Percentiles rank a stretch among this genome's conserved stretches.
Evolutionary conservation across 2,113 vertebrate species (phyloP).

Genomic region (Propithecus coquereli): DNA sequence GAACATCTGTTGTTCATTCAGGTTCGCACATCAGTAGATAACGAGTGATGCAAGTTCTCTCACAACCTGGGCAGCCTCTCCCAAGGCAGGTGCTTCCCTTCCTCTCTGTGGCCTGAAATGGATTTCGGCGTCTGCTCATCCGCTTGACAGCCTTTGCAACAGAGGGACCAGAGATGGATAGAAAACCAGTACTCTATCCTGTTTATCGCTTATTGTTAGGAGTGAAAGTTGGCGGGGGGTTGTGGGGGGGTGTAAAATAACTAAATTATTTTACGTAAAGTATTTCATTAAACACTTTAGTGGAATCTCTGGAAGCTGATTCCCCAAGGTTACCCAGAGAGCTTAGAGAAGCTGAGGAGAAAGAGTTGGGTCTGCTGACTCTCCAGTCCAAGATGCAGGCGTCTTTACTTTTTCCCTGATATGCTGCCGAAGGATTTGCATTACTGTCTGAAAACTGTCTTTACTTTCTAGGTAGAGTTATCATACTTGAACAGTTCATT

Average conservation of each 20-base stretch:
- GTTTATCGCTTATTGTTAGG: neutral
- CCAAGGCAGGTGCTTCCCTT: neutral
- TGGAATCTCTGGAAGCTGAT: neutral
- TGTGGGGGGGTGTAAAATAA: neutral
- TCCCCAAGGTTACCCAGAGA: neutral
- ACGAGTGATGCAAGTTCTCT: neutral
- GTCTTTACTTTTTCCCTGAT: neutral
- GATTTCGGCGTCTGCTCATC: neutral
- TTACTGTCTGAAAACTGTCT: neutral
- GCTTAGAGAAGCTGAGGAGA: neutral
- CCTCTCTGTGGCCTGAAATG: neutral
- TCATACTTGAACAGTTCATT: neutral
- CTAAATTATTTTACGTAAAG: neutral
- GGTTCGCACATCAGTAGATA: neutral
- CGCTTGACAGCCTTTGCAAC: neutral
- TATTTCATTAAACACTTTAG: neutral
- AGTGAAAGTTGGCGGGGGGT: neutral
- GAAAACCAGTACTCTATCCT: neutral
- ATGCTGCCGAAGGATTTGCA: neutral
- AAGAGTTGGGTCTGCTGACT: neutral
- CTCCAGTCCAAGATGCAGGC: neutral
- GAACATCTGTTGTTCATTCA: slow-evolving; percentile 12
- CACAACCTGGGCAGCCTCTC: neutral
- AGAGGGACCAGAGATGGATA: neutral
- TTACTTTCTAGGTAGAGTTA: neutral